phyloP scores from a whole-genome alignment of 1,140 invertebrate genomes.

The Meloidogyne hapla region DNA sequence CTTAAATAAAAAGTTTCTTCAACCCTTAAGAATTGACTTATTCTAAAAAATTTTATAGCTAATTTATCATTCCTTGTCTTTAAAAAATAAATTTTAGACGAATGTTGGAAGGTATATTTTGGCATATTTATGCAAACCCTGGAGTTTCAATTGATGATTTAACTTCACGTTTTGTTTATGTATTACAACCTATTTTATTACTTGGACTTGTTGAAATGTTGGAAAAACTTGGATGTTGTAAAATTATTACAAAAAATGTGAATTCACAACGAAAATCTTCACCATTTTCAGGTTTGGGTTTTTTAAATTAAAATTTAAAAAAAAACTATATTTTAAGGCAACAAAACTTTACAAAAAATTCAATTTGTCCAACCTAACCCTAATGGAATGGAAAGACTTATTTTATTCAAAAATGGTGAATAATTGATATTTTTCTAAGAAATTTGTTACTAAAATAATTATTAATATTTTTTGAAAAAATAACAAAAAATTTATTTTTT shows the following conservation, averaged over 20 bases:
- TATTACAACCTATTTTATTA: constrained; percentile 33
- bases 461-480: too few relatives aligned
- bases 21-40: too few relatives aligned
- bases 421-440: not conserved
- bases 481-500: too few relatives aligned
- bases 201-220: constrained; percentile 32
- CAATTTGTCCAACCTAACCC: constrained; percentile 2
- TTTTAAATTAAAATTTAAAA: not conserved
- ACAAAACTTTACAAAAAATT: not conserved
- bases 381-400: constrained; percentile 23
- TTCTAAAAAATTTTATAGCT: too few relatives aligned
- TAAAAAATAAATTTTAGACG: constrained; percentile 40
- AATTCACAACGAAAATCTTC: constrained; percentile 18
- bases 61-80: too few relatives aligned
- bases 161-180: constrained; percentile 16
- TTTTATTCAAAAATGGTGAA: constrained; percentile 20
- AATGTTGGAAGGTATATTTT: constrained; percentile 37
- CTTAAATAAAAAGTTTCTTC: too few relatives aligned
- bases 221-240: constrained; percentile 33
- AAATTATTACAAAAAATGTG: constrained; percentile 23
- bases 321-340: not conserved
- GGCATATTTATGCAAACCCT: constrained; percentile 27
- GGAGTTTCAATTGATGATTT: constrained; percentile 34
- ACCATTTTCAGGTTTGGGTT: constrained; percentile 25
- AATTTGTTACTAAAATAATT: too few relatives aligned